Evolutionary conservation across 2,888 invertebrate genomes (phyloP), one percentile per base, ranked within the genome.

Genomic region (Pachymerium ferrugineum): DNA sequence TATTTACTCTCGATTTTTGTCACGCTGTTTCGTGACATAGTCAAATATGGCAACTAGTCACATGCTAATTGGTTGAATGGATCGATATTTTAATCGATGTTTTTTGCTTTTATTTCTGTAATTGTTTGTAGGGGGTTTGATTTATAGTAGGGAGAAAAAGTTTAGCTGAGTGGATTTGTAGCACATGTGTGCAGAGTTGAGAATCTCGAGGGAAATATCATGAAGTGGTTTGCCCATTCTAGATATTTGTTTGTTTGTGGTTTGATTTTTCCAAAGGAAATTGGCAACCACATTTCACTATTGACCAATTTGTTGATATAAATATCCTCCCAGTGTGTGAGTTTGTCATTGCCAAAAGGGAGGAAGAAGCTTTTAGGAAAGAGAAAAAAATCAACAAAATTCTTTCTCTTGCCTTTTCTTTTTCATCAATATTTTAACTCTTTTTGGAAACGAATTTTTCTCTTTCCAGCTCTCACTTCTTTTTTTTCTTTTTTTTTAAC

Each of bases 161-260:
- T 47, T 47, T 47, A 16, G 47, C 47, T 47, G 47, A 47, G 47
- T 47, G 47, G 47, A 47, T 47, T 47, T 47, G 47, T 47, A 22
- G 47, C 47, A 16, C 16, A 14, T 16, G 47, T 16, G 47, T n/a
- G 16, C 5, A 1, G 47, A 19, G 47, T 47, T 47, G 47, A 22
- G 1, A 3, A 16, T 47, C 47, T 47, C n/a, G 4, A 3, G 47
- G 47, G 47, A 47, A 47, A 47, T 47, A 47, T 47, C 47, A n/a
- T 47, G n/a, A 47, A 47, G 22, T 47, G 47, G 47, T 47, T 47
- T 47, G 3, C 8, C 47, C 16, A 2, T 47, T 47, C 16, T 47
- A 22, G 16, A 47, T 47, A 8, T 38, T 38, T 47, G 47, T 47
- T 47, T 47, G 47, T 1, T 47, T 47, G 47, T 47, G 47, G 47